Base-by-base conservation (phyloP, 2,113 vertebrate genomes). In the Phyllostomus hastatus region DNA sequence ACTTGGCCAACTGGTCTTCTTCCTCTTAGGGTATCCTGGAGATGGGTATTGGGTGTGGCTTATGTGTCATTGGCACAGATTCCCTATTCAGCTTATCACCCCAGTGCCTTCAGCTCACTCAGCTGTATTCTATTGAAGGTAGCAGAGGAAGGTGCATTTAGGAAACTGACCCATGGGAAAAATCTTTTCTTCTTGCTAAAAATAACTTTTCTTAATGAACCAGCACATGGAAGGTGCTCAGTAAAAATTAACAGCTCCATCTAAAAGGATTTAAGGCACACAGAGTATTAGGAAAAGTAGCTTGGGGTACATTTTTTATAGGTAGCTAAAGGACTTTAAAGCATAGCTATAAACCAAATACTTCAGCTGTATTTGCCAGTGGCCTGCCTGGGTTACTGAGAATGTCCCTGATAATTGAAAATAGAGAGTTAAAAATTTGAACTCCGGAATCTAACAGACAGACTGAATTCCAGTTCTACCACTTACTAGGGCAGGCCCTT, bases 181-280 rank as follows among this genome's bases (percentile, higher is more conserved):
- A 69, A 26, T 50, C 11, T 43, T 79, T 41, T 64, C 10, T 50
- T 92, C 50, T 93, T 90, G 70, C 48, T 95, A n/a, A 84, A 96
- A 88, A 59, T 69, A 84, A 76, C 14, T 69, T 85, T 70, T 73
- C 31, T 93, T 31, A 12, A 90, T 66, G 84, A 24, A 69, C 19
- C 61, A 80, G 54, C 35, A 24, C 11, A 54, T 70, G 31, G 41
- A 64, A 33, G 22, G 35, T 64, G 33, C 59, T 96, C 11, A 33
- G 22, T 69, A 64, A 35, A 82, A 80, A 89, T 76, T 48, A 81
- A 54, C 1, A 70, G 15, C 16, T 57, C 50, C 67, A 16, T 87
- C 43, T 85, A 72, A 95, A 91, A 96, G 50, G 70, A 81, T 81
- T 84, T 91, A 17, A 95, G n/a, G 52, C 35, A 84, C 4, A n/a